These are phyloP conservation scores for Littorina saxatilis DNA, from an alignment of 1,140 invertebrate genomes.

Conservation along the genomic window DNA sequence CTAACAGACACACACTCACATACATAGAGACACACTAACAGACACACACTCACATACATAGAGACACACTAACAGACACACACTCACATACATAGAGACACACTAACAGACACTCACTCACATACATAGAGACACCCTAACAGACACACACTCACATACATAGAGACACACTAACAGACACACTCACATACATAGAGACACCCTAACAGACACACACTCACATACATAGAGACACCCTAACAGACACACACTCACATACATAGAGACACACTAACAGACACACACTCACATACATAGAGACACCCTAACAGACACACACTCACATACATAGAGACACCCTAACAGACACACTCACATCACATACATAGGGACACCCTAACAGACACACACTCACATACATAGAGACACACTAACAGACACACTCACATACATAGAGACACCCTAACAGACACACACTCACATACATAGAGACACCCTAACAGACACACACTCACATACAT, in stretches of 20 bases:
- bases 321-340: not conserved
- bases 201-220: no score
- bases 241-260: not conserved
- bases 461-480: not conserved
- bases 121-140: no score
- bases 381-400: not conserved
- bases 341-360: not conserved
- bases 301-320: not conserved
- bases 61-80: no score
- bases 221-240: not conserved
- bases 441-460: not conserved
- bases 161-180: no score
- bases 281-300: constrained; percentile 10
- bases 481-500: not conserved
- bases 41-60: no score
- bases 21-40: no score
- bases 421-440: not conserved
- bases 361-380: not conserved
- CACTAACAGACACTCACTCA: no score
- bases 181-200: no score
- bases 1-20: no score
- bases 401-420: not conserved
- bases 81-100: no score
- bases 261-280: constrained; percentile 3
- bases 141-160: no score